Conservation (phyloP, 2,888 invertebrate genomes). For the Latheticus oryzae region DNA sequence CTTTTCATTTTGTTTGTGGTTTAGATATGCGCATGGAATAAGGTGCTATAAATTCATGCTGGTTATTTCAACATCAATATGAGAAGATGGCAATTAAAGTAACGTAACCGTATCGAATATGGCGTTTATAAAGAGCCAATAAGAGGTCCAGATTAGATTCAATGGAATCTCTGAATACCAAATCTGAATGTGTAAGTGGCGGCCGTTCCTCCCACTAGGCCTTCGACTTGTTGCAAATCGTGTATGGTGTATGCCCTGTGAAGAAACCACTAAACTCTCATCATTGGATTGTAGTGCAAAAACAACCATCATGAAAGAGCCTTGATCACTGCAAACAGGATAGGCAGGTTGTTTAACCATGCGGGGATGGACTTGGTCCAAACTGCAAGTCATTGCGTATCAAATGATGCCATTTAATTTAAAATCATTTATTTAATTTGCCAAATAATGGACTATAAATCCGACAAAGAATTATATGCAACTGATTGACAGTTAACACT, state of each 20-base stretch:
- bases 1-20: too few relatives aligned
- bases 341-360: slow-evolving; percentile 43
- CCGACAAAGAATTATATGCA: slow-evolving; percentile 14
- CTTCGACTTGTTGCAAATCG: slow-evolving; percentile 48
- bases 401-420: slow-evolving; percentile 39
- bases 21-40: too few relatives aligned
- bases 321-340: slow-evolving; percentile 45
- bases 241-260: slow-evolving; percentile 31
- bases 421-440: slow-evolving; percentile 41
- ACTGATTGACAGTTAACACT: slow-evolving; percentile 27
- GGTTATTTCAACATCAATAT: slow-evolving; percentile 37
- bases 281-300: slow-evolving; percentile 46
- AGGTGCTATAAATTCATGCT: too few relatives aligned
- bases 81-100: slow-evolving; percentile 42
- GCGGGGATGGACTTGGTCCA: slow-evolving; percentile 44
- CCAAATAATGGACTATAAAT: slow-evolving; percentile 23
- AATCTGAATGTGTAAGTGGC: slow-evolving; percentile 46
- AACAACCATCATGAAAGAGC: slow-evolving; percentile 42
- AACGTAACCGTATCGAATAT: slow-evolving; percentile 46
- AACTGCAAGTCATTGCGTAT: slow-evolving; percentile 45
- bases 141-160: slow-evolving; percentile 50
- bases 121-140: slow-evolving; percentile 50
- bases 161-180: slow-evolving; percentile 49
- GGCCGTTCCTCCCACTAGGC: slow-evolving; percentile 47
- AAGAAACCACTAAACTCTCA: slow-evolving; percentile 44